Conservation (phyloP, 2,113 vertebrate species). For the Pomatostomus ruficeps region DNA sequence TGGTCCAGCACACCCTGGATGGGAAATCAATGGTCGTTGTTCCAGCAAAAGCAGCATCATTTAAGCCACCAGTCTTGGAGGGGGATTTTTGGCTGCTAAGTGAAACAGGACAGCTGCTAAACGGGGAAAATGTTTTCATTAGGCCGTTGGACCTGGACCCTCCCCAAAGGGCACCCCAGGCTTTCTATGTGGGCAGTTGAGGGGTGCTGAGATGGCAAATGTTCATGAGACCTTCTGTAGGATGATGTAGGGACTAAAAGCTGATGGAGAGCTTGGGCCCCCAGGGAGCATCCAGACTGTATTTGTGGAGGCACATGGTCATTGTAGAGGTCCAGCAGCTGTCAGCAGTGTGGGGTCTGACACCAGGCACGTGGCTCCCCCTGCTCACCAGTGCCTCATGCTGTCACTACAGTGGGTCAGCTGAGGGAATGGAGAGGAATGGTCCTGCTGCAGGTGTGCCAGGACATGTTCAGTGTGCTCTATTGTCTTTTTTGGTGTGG, state of each 20-base stretch:
- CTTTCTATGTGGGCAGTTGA: background rate
- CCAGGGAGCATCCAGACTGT: background rate
- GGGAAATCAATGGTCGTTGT: accelerated
- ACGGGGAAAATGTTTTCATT: background rate
- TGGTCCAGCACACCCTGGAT: background rate
- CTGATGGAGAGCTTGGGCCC: background rate
- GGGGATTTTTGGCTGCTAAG: background rate
- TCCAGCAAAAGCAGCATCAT: background rate
- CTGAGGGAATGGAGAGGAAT: background rate
- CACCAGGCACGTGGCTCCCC: background rate
- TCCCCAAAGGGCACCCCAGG: background rate
- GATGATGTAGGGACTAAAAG: background rate
- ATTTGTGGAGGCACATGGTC: background rate
- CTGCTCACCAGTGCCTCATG: accelerated
- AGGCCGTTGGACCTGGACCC: background rate
- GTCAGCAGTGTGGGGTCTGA: accelerated
- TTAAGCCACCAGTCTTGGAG: accelerated
- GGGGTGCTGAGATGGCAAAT: background rate
- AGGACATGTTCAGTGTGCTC: background rate
- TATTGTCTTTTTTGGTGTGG: background rate
- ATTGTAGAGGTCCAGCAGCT: background rate
- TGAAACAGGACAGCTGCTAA: background rate
- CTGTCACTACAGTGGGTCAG: background rate
- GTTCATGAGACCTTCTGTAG: background rate
- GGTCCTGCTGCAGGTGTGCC: background rate